Evolutionary conservation across 2,113 vertebrate genomes (phyloP).

Genomic region (Hemichromis elongatus): DNA sequence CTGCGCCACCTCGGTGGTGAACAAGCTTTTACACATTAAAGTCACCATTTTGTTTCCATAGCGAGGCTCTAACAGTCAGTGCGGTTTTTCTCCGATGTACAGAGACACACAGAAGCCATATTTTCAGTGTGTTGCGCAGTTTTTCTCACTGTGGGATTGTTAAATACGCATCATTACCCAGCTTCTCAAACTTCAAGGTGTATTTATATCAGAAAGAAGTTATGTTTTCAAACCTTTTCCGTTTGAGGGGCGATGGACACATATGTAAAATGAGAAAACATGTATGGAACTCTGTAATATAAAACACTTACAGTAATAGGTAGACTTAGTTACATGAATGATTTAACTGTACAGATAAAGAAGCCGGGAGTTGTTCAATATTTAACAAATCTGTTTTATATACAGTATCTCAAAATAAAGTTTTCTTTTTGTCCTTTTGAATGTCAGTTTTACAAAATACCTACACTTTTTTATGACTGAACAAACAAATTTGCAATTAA

Average conservation of each 20-base stretch:
- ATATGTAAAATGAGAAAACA: neutral
- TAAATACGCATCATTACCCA: neutral
- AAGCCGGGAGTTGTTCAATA: neutral
- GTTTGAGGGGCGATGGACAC: neutral
- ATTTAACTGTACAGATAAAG: slow-evolving; percentile 12
- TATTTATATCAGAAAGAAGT: neutral
- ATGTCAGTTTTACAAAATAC: slow-evolving; percentile 17
- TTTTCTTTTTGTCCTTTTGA: neutral
- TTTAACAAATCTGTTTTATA: slow-evolving; percentile 16
- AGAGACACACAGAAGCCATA: neutral
- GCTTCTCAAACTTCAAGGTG: neutral
- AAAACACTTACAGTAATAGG: neutral
- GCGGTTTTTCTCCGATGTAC: neutral
- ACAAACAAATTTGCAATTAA: neutral
- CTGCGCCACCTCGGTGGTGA: neutral
- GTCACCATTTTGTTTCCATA: neutral
- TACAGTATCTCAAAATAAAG: slow-evolving; percentile 5
- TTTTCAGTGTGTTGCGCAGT: neutral
- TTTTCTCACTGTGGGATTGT: neutral
- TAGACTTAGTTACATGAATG: neutral
- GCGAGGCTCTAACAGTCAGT: neutral
- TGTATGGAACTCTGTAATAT: slow-evolving; percentile 28
- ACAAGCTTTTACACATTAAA: neutral
- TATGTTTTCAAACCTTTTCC: neutral
- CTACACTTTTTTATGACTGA: neutral